Conservation (phyloP, 2,888 invertebrate genomes). For the Epinotia nisella region DNA sequence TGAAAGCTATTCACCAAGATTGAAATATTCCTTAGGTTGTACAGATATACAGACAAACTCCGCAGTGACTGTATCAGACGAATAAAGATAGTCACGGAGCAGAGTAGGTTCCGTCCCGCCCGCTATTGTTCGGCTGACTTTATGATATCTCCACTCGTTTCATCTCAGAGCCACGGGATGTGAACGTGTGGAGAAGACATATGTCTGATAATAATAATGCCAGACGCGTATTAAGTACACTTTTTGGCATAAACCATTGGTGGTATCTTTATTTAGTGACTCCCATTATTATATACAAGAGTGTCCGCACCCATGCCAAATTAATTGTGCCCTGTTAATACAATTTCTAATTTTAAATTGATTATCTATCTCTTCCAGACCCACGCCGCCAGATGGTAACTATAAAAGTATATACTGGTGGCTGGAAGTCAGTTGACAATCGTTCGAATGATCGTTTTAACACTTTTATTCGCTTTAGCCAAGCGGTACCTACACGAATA, state of each 20-base stretch:
- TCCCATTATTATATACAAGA: no score
- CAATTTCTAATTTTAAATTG: no score
- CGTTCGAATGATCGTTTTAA: no score
- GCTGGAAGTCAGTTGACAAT: no score
- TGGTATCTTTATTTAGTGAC: no score
- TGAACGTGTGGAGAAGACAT: neutral
- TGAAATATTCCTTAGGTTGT: constrained; percentile 16
- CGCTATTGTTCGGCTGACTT: constrained; percentile 37
- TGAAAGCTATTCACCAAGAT: constrained; percentile 2
- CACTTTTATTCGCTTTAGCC: no score
- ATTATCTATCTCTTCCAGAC: no score
- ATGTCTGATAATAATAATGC: neutral
- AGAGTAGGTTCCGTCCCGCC: constrained; percentile 11
- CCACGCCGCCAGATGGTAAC: no score
- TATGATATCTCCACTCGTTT: constrained; percentile 42
- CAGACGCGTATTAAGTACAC: neutral
- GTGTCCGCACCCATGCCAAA: no score
- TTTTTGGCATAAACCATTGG: neutral
- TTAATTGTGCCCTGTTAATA: no score
- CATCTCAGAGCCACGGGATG: constrained; percentile 27
- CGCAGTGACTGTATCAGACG: constrained; percentile 21
- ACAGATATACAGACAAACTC: constrained; percentile 24
- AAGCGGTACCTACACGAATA: no score
- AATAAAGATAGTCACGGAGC: constrained; percentile 30
- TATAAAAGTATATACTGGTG: no score